Percentiles rank a stretch among this genome's conserved stretches.
These are phyloP conservation scores for Dinocampus coccinellae DNA, from an alignment of 2,888 invertebrate genomes.

Conservation along the genomic window DNA sequence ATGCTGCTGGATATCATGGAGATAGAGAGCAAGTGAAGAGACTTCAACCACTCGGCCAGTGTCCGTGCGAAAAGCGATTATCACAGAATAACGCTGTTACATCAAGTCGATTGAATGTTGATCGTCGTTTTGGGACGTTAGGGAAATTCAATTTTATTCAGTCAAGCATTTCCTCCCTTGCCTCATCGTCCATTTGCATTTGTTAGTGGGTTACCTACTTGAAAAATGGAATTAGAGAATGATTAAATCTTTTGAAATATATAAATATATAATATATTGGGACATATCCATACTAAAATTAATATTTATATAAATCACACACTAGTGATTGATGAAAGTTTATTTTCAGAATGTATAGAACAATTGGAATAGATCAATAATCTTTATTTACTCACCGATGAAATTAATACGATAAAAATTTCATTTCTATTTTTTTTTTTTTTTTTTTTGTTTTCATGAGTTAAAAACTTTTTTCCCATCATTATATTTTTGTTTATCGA, in stretches of 20 bases:
- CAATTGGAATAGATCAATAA: not conserved
- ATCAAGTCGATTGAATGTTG: constrained; percentile 54
- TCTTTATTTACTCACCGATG: not conserved
- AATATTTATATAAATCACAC: no score
- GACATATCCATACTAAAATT: no score
- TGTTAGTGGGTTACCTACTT: not conserved
- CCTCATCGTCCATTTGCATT: not conserved
- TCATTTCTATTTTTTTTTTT: not conserved
- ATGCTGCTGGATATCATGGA: constrained; percentile 2
- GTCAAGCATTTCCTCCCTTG: constrained; percentile 6
- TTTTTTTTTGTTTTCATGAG: not conserved
- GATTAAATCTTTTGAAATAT: not conserved
- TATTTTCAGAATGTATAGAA: no score
- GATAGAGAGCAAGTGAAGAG: constrained; percentile 31
- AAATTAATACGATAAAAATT: not conserved
- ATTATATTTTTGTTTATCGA: not conserved
- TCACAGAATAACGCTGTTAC: constrained; percentile 57
- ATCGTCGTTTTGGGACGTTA: constrained; percentile 49
- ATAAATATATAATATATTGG: not conserved
- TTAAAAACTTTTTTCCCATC: not conserved
- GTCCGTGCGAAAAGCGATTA: constrained; percentile 50
- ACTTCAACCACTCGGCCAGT: constrained; percentile 28
- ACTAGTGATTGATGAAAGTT: no score
- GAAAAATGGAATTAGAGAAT: not conserved
- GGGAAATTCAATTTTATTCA: constrained; percentile 56